Percentiles rank a stretch among this genome's conserved stretches.
phyloP scores from a whole-genome alignment of 23 tunicate genomes.

The Diplosoma virens region DNA sequence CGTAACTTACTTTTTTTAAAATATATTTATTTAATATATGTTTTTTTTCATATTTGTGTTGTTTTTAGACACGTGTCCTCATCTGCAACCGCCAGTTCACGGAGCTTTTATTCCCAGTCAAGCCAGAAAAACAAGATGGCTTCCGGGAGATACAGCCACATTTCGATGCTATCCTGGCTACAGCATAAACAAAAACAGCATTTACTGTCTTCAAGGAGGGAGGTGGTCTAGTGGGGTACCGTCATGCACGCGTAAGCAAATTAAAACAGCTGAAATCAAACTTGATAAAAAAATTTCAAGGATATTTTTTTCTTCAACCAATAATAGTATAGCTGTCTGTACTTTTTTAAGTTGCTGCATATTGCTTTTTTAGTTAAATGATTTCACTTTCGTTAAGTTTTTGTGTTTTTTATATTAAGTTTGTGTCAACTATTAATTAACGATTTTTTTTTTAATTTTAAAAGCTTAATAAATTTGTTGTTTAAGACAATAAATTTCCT shows the following conservation, averaged over 20 bases:
- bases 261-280: too few relatives aligned
- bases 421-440: too few relatives aligned
- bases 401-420: too few relatives aligned
- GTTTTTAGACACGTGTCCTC: not conserved
- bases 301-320: too few relatives aligned
- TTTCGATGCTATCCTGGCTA: not conserved
- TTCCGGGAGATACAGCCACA: slow-evolving; percentile 8
- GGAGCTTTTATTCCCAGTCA: not conserved
- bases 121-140: not conserved
- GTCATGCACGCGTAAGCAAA: not conserved
- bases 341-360: too few relatives aligned
- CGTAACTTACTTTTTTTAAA: not conserved
- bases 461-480: too few relatives aligned
- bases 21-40: not conserved
- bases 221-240: slow-evolving; percentile 12
- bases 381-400: too few relatives aligned
- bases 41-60: not conserved
- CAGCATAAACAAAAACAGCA: not conserved
- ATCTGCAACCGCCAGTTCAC: not conserved
- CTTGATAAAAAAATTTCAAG: too few relatives aligned
- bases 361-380: too few relatives aligned
- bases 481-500: too few relatives aligned
- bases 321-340: too few relatives aligned
- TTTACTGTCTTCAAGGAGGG: not conserved
- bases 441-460: too few relatives aligned